Conservation (phyloP, 2,888 invertebrate species). For the Eucriotettix oculatus region DNA sequence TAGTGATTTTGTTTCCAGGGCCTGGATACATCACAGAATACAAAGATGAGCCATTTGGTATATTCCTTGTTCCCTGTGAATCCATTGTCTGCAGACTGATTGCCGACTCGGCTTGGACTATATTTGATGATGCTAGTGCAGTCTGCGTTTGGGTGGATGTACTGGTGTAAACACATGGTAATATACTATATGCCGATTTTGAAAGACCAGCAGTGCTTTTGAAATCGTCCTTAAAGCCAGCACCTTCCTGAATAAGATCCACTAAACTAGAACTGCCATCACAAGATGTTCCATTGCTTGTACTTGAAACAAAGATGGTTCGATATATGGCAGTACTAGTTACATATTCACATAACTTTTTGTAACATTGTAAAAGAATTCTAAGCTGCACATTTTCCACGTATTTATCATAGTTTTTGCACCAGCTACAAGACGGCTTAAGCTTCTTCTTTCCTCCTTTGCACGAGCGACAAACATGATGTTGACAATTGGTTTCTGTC, state of each 20-base stretch:
- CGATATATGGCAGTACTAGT: conserved; percentile 55
- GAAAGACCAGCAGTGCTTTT: conserved; percentile 55
- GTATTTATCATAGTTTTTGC: conserved; percentile 69
- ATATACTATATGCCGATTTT: conserved; percentile 54
- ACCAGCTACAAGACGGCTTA: conserved; percentile 70
- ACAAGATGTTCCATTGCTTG: conserved; percentile 20
- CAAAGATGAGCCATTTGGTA: conserved; percentile 40
- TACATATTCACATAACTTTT: conserved; percentile 72
- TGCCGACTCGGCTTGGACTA: conserved; percentile 25
- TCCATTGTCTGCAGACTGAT: conserved; percentile 15
- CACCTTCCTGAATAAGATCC: conserved; percentile 64
- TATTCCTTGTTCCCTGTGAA: conserved; percentile 24
- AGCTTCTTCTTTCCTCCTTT: conserved; percentile 70
- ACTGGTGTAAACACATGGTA: conserved; percentile 55
- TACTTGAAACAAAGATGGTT: conserved; percentile 27
- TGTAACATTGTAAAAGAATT: conserved; percentile 72
- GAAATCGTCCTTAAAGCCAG: conserved; percentile 58
- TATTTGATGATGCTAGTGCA: conserved; percentile 18
- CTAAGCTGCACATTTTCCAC: conserved; percentile 66
- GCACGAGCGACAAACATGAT: conserved; percentile 75
- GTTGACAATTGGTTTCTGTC: conserved; percentile 61
- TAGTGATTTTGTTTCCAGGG: conserved; percentile 66
- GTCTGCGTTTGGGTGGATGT: conserved; percentile 32
- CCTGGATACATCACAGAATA: conserved; percentile 71
- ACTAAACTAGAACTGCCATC: conserved; percentile 42